Base-by-base conservation (phyloP, 92 coral and sea anemone species). In the Desmophyllum pertusum region DNA sequence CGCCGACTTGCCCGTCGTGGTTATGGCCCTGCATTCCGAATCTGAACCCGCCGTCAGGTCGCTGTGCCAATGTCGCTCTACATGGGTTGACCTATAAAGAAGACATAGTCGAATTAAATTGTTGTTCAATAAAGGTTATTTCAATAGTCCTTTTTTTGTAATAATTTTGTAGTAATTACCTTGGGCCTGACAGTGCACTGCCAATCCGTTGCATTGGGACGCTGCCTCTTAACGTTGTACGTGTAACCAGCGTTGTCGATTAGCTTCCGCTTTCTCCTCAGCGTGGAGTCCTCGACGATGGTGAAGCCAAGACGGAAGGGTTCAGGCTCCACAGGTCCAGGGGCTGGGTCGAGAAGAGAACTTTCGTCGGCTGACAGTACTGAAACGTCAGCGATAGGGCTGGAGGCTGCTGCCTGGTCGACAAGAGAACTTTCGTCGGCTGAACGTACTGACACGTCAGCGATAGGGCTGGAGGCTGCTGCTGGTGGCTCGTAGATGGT, bases 41-140 rank as follows among this genome's bases (percentile, higher is more conserved):
- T 68, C 51, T 76, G 81, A 21, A 66, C 31, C 48, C 64, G 57
- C 85, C 85, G 53, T 42, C 64, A n/a, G n/a, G n/a, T 51, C 75
- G 73, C 53, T 81, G 39, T 48, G 68, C 68, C n/a, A 81, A 78
- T 30, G 78, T 40, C 37, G 85, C 85, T 73, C 73, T 81, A 55
- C 78, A 81, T 48, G 74, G 50, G 38, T 69, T 69, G 45, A 39
- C 13, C 46, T 37, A 39, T 18, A 37, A 69, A 69, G 35, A 39
- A 29, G 6, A 69, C 36, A 69, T 13, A 69, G 36, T 36, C 50
- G 46, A 69, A 69, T 69, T 69, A 69, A 30, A 69, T 69, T 23
- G 74, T 5, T 23, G 18, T 69, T 69, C 74, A 69, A 37, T n/a
- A 33, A 48, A 69, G 36, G 50, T n/a, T n/a, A n/a, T 19, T 6